These are phyloP conservation scores for Poeciliopsis prolifica DNA, from an alignment of 2,113 vertebrate genomes.

Conservation along the genomic window DNA sequence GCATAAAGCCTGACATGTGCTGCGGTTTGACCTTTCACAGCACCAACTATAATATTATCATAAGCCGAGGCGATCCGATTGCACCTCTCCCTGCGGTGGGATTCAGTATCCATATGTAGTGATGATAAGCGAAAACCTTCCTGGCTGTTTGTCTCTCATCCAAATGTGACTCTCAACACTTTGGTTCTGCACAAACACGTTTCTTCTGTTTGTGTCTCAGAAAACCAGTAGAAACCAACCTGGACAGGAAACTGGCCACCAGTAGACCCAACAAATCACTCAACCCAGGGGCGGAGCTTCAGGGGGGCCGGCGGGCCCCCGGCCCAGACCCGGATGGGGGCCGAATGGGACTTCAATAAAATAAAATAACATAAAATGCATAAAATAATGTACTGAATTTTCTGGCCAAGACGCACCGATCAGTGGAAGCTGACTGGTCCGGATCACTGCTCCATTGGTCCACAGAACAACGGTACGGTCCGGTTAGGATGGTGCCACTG, in stretches of 20 bases:
- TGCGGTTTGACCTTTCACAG: slow-evolving; percentile 80
- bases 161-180: background rate
- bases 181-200: background rate
- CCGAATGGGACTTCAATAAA: too few species aligned
- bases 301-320: too few species aligned
- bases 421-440: too few species aligned
- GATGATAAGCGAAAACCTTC: slow-evolving; percentile 37
- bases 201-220: background rate
- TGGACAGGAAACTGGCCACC: background rate
- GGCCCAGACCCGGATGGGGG: too few species aligned
- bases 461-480: too few species aligned
- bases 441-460: too few species aligned
- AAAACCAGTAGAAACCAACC: background rate
- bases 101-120: slow-evolving; percentile 57
- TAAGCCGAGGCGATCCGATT: slow-evolving; percentile 71
- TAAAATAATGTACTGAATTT: too few species aligned
- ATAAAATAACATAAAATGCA: too few species aligned
- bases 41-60: slow-evolving; percentile 83
- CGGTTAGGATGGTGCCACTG: too few species aligned
- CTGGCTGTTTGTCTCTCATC: slow-evolving; percentile 28
- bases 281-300: too few species aligned
- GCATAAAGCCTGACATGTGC: slow-evolving; percentile 73
- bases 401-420: too few species aligned
- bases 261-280: background rate
- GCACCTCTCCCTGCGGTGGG: slow-evolving; percentile 54